phyloP scores from a whole-genome alignment of 2,797 vertebrate genomes.

The Champsocephalus gunnari region DNA sequence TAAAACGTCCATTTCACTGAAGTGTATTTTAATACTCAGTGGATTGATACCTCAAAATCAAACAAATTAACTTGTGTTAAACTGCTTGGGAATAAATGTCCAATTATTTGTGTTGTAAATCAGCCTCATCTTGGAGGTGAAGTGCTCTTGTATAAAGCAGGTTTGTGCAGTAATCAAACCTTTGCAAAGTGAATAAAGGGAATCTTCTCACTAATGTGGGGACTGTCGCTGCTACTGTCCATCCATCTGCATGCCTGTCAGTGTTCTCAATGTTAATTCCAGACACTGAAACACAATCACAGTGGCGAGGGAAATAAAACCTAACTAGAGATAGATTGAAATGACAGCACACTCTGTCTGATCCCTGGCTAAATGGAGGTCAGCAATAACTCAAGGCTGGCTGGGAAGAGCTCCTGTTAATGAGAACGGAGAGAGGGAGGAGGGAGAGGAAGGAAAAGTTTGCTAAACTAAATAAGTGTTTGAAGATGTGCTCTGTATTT shows the following conservation, averaged over 20 bases:
- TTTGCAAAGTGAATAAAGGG: constrained; percentile 16
- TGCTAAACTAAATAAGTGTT: constrained; percentile 16
- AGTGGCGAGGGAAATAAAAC: constrained; percentile 68
- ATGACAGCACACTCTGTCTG: constrained; percentile 72
- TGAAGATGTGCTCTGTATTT: constrained; percentile 11
- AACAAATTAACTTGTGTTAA: constrained; percentile 30
- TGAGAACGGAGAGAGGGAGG: constrained; percentile 47
- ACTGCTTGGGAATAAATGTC: constrained; percentile 25
- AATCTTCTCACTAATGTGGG: constrained; percentile 31
- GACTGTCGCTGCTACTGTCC: constrained; percentile 22
- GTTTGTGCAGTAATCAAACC: constrained; percentile 21
- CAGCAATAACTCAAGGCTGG: constrained; percentile 72
- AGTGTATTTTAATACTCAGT: constrained; percentile 20
- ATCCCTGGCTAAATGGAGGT: constrained; percentile 77
- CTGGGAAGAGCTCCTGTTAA: constrained; percentile 65
- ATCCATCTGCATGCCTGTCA: constrained; percentile 63
- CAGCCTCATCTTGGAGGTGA: constrained; percentile 15
- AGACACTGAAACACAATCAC: constrained; percentile 73
- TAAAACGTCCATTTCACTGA: constrained; percentile 37
- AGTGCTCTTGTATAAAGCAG: constrained; percentile 26
- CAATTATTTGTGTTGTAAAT: constrained; percentile 39
- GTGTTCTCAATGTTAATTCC: constrained; percentile 65
- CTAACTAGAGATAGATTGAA: constrained; percentile 71
- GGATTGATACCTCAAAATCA: constrained; percentile 36
- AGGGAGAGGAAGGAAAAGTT: constrained; percentile 36